Evolutionary conservation across 2,113 vertebrate species (phyloP).

Genomic region (Eurypyga helias): DNA sequence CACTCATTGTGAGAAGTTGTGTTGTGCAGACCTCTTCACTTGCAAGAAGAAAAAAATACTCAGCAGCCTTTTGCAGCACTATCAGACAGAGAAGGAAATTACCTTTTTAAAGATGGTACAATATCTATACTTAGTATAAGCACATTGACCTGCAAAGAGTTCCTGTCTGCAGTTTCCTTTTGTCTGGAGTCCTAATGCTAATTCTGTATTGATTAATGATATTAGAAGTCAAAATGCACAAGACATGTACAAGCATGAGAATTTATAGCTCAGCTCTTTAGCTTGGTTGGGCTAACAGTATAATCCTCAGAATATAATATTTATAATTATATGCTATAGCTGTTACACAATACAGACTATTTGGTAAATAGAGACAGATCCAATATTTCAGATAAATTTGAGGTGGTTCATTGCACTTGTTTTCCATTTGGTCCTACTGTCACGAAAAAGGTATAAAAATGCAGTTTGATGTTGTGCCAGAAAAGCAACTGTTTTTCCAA

Average conservation of each 20-base stretch:
- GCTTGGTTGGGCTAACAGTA: background rate
- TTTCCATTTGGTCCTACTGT: background rate
- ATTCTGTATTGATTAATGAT: background rate
- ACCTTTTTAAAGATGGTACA: background rate
- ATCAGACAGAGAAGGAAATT: background rate
- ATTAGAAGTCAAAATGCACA: background rate
- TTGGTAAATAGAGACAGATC: background rate
- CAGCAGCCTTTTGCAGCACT: background rate
- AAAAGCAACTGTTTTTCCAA: constrained; percentile 41
- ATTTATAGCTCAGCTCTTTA: background rate
- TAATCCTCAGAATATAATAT: background rate
- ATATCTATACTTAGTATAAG: background rate
- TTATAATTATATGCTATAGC: background rate
- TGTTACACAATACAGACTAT: background rate
- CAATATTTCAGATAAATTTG: background rate
- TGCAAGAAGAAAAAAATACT: background rate
- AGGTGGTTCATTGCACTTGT: background rate
- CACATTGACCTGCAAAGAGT: background rate
- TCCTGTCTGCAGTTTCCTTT: background rate
- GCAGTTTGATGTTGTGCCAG: background rate
- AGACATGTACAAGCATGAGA: background rate
- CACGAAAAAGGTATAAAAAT: background rate
- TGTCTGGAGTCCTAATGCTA: background rate
- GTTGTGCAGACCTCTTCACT: background rate
- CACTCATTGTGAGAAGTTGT: background rate